Conservation (phyloP, 1,140 invertebrate species). For the Neelides sp. region DNA sequence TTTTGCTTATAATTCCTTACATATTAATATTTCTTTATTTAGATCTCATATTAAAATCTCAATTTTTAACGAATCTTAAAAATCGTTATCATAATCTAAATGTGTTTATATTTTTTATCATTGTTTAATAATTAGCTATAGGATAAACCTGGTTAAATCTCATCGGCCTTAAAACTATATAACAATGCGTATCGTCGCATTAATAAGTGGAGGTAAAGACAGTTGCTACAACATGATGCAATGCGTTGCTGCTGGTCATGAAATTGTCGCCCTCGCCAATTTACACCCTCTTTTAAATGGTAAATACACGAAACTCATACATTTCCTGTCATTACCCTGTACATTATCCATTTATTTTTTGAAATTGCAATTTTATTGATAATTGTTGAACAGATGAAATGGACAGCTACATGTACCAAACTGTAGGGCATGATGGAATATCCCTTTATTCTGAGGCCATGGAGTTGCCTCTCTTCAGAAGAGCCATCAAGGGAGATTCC, state of each 20-base stretch:
- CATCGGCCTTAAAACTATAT: neutral
- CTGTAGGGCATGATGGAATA: conserved; percentile 90
- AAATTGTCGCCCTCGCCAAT: conserved; percentile 92
- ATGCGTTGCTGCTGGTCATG: conserved; percentile 87
- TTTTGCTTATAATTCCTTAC: too few relatives aligned
- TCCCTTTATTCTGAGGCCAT: conserved; percentile 84
- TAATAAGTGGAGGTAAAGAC: conserved; percentile 96
- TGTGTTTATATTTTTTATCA: too few relatives aligned
- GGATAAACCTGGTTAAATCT: too few relatives aligned
- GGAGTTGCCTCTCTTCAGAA: conserved; percentile 77
- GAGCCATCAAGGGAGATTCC: conserved; percentile 66
- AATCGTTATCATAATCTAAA: too few relatives aligned
- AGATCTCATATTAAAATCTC: too few relatives aligned
- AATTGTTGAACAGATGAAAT: conserved; percentile 59
- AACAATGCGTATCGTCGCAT: conserved; percentile 70
- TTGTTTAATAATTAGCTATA: too few relatives aligned
- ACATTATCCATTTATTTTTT: too few relatives aligned
- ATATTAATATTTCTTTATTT: too few relatives aligned
- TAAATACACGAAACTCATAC: too few relatives aligned
- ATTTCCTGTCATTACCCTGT: too few relatives aligned
- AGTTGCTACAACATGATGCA: conserved; percentile 98
- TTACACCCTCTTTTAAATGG: conserved; percentile 74
- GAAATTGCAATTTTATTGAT: too few relatives aligned
- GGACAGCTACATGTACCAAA: conserved; percentile 99
- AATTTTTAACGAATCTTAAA: too few relatives aligned